Percentiles rank a stretch among this genome's conserved stretches.
These are phyloP conservation scores for Ctenicera cuprea DNA, from an alignment of 2,888 invertebrate species.

Conservation along the genomic window DNA sequence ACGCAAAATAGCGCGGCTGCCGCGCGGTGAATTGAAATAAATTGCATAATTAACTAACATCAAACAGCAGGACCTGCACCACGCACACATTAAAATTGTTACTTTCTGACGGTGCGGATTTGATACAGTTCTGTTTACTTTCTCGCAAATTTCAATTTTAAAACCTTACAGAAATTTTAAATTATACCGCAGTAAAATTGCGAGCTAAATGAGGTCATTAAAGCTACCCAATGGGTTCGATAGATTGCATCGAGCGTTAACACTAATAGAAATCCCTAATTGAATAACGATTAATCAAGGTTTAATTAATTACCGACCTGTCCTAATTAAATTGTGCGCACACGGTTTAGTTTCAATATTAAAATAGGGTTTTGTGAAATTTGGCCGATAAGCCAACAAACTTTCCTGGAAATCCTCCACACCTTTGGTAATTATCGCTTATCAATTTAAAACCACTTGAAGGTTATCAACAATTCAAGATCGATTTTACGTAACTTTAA, in stretches of 20 bases:
- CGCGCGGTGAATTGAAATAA: slow-evolving; percentile 39
- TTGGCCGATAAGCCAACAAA: not conserved
- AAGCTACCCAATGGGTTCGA: not conserved
- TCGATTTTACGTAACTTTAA: not conserved
- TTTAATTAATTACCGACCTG: slow-evolving; percentile 40
- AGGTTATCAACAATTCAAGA: not conserved
- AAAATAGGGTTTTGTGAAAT: not conserved
- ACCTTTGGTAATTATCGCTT: not conserved
- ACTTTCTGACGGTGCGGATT: not conserved
- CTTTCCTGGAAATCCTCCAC: not conserved
- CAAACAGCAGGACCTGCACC: slow-evolving; percentile 22
- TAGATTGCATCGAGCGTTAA: slow-evolving; percentile 13
- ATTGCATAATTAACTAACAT: slow-evolving; percentile 42
- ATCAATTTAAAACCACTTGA: not conserved
- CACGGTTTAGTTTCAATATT: not conserved
- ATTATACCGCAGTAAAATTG: not conserved
- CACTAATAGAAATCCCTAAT: slow-evolving; percentile 30
- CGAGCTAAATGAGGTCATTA: not conserved
- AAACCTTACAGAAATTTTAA: too few relatives aligned
- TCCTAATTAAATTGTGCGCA: slow-evolving; percentile 32
- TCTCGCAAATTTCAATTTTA: not conserved
- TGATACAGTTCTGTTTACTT: slow-evolving; percentile 1
- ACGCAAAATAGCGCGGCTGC: slow-evolving; percentile 20
- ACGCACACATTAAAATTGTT: slow-evolving; percentile 27
- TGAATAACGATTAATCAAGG: slow-evolving; percentile 39